Percentiles rank a stretch among this genome's conserved stretches.
phyloP scores from a whole-genome alignment of 1,140 invertebrate genomes.

The Drosophila kepulauana region DNA sequence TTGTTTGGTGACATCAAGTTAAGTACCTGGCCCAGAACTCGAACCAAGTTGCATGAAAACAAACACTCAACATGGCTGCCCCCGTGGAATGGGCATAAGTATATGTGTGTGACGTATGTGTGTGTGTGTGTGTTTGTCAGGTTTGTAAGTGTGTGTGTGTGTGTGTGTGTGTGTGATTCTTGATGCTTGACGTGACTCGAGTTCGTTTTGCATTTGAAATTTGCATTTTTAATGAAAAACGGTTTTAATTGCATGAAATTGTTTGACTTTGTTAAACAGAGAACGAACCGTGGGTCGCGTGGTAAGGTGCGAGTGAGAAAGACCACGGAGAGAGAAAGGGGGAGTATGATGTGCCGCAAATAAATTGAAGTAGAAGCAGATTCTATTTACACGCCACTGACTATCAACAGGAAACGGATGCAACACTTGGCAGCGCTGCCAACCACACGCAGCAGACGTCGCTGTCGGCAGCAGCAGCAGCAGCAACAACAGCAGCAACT shows the following conservation, averaged over 20 bases:
- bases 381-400: constrained; percentile 78
- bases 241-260: constrained; percentile 83
- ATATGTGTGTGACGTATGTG: constrained; percentile 18
- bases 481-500: neutral
- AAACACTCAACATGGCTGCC: constrained; percentile 55
- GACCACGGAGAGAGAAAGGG: neutral
- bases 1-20: constrained; percentile 83
- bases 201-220: constrained; percentile 81
- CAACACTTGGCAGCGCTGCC: constrained; percentile 77
- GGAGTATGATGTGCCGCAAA: constrained; percentile 47
- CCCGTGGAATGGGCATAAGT: constrained; percentile 27
- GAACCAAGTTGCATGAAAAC: constrained; percentile 64
- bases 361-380: constrained; percentile 71
- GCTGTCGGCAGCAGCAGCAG: constrained; percentile 11
- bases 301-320: neutral
- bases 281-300: constrained; percentile 3
- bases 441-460: constrained; percentile 59
- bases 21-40: constrained; percentile 70
- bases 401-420: constrained; percentile 77
- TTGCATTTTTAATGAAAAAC: constrained; percentile 83
- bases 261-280: constrained; percentile 81
- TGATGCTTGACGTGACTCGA: constrained; percentile 79
- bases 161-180: constrained; percentile 28
- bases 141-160: constrained; percentile 6
- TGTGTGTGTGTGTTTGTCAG: constrained; percentile 11